Evolutionary conservation across 2,113 vertebrate species (phyloP).

Genomic region (Fregetta grallaria): DNA sequence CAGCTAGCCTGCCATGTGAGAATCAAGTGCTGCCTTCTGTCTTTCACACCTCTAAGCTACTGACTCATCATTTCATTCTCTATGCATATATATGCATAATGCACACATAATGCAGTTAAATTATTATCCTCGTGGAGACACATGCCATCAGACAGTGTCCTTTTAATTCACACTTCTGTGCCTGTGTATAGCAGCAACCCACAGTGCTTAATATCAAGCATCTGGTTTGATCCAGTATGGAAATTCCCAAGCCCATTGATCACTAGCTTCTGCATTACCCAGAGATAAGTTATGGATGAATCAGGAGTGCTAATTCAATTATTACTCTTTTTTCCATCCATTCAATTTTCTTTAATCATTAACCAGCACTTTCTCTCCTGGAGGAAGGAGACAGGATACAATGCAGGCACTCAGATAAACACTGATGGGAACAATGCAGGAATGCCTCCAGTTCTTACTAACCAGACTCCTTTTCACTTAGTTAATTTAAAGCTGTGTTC

Average conservation of each 20-base stretch:
- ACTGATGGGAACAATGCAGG: neutral
- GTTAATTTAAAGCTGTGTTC: neutral
- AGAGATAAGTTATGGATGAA: neutral
- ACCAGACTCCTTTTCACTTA: neutral
- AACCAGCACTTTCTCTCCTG: neutral
- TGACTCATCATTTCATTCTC: conserved; percentile 50
- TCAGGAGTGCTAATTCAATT: neutral
- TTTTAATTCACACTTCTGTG: conserved; percentile 12
- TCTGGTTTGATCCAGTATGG: neutral
- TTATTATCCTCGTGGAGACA: neutral
- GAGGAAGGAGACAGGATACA: neutral
- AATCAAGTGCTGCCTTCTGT: conserved; percentile 47
- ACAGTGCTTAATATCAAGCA: neutral
- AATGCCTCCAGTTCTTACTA: neutral
- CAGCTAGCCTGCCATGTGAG: conserved; percentile 34
- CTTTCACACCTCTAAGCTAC: conserved; percentile 50
- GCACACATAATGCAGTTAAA: conserved; percentile 21
- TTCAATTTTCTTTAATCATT: conserved; percentile 16
- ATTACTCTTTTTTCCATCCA: neutral
- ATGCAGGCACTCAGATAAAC: neutral
- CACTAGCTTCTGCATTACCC: neutral
- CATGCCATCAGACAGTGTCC: neutral
- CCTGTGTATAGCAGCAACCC: neutral
- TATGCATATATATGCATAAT: conserved; percentile 57
- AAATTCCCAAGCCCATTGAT: conserved; percentile 11